Conservation (phyloP, 2,113 vertebrate species). For the Neolamprologus ventralis region DNA sequence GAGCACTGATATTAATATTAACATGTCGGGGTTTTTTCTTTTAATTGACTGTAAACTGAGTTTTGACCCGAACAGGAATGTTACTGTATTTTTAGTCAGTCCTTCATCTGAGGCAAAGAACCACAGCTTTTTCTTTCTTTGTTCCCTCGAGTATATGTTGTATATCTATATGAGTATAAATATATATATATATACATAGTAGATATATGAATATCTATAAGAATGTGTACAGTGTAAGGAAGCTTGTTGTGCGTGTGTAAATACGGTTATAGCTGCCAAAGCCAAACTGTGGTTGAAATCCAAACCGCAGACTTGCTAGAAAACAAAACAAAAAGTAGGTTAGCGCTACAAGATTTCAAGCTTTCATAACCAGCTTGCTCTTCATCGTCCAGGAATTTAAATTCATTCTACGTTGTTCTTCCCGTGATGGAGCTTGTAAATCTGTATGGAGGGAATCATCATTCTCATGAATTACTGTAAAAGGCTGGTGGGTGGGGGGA, state of each 20-base stretch:
- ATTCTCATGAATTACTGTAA: neutral
- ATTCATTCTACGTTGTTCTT: neutral
- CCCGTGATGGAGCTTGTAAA: neutral
- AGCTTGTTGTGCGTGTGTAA: constrained; percentile 36
- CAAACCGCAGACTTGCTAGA: constrained; percentile 12
- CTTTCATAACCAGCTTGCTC: neutral
- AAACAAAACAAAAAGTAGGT: neutral
- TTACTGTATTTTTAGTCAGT: constrained; percentile 42
- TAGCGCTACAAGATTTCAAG: constrained; percentile 32
- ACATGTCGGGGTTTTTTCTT: neutral
- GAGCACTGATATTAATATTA: constrained; percentile 37
- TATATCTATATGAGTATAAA: constrained; percentile 30
- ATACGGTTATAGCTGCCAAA: constrained; percentile 65
- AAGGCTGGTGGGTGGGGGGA: neutral
- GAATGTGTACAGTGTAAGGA: constrained; percentile 59
- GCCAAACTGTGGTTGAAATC: constrained; percentile 37
- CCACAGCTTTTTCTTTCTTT: constrained; percentile 22
- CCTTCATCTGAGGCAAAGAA: constrained; percentile 5
- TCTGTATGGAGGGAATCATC: neutral
- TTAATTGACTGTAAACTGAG: constrained; percentile 22
- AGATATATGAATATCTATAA: constrained; percentile 44
- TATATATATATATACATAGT: constrained; percentile 22
- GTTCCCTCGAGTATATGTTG: constrained; percentile 11
- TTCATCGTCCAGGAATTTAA: neutral
- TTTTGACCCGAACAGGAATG: constrained; percentile 33